Evolutionary conservation across 2,797 vertebrate genomes (phyloP).

Genomic region (Leucoraja ocellata): DNA sequence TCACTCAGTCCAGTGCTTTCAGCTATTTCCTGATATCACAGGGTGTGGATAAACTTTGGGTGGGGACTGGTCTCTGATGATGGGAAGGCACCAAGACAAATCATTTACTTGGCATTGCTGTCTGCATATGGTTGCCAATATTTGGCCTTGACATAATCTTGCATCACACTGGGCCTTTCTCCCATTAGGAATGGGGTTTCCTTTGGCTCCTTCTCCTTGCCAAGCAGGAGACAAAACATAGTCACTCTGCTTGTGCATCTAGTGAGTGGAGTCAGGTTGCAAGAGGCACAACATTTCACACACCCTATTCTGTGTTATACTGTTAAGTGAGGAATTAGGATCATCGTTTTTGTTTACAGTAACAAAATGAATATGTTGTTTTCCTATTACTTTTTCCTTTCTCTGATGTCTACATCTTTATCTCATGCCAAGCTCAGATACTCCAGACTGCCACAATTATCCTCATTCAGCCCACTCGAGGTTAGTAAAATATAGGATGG

Average conservation of each 20-base stretch:
- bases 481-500: background rate
- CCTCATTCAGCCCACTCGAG: background rate
- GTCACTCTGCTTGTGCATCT: background rate
- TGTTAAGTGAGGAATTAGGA: background rate
- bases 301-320: background rate
- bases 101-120: too few species aligned
- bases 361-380: background rate
- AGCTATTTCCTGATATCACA: too few species aligned
- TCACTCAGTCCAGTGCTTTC: too few species aligned
- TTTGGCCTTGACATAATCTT: too few species aligned
- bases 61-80: too few species aligned
- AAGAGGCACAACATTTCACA: background rate
- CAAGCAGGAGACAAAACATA: background rate
- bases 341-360: background rate
- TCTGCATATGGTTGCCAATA: too few species aligned
- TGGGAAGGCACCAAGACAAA: too few species aligned
- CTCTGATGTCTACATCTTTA: background rate
- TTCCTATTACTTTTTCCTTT: background rate
- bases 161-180: too few species aligned
- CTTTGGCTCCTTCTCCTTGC: too few species aligned
- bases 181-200: too few species aligned
- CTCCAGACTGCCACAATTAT: background rate
- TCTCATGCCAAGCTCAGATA: background rate
- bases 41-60: too few species aligned
- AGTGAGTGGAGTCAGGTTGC: background rate